Conservation (phyloP, 1,140 invertebrate species). For the Bombus confusus region DNA sequence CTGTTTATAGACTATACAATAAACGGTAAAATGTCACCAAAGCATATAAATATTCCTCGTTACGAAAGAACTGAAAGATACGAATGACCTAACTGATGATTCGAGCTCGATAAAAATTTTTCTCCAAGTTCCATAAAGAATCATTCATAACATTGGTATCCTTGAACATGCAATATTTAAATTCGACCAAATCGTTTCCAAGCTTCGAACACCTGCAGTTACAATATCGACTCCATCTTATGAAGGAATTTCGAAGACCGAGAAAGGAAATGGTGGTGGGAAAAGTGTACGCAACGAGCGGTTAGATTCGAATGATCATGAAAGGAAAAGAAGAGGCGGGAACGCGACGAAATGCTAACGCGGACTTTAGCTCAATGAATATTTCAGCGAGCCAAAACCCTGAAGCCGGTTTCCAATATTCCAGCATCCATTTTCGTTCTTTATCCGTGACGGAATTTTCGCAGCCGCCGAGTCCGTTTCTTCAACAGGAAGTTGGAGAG, state of each 20-base stretch:
- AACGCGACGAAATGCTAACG: slow-evolving; percentile 57
- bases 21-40: too few relatives aligned
- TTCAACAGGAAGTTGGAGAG: neutral
- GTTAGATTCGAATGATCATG: slow-evolving; percentile 31
- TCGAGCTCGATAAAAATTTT: neutral
- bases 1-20: too few relatives aligned
- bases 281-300: neutral
- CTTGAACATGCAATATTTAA: neutral
- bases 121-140: neutral
- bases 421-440: slow-evolving; percentile 52
- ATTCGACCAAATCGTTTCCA: neutral
- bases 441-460: slow-evolving; percentile 56
- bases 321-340: slow-evolving; percentile 24
- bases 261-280: neutral
- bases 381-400: slow-evolving; percentile 64
- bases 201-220: neutral
- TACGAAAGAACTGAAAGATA: too few relatives aligned
- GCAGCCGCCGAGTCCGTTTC: slow-evolving; percentile 11
- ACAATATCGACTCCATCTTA: neutral
- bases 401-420: slow-evolving; percentile 60
- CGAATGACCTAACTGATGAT: too few relatives aligned
- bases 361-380: slow-evolving; percentile 65
- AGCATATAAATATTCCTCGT: too few relatives aligned
- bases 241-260: neutral
- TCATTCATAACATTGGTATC: neutral